These are phyloP conservation scores for Tinamus guttatus DNA, from an alignment of 2,113 vertebrate species.

Conservation along the genomic window DNA sequence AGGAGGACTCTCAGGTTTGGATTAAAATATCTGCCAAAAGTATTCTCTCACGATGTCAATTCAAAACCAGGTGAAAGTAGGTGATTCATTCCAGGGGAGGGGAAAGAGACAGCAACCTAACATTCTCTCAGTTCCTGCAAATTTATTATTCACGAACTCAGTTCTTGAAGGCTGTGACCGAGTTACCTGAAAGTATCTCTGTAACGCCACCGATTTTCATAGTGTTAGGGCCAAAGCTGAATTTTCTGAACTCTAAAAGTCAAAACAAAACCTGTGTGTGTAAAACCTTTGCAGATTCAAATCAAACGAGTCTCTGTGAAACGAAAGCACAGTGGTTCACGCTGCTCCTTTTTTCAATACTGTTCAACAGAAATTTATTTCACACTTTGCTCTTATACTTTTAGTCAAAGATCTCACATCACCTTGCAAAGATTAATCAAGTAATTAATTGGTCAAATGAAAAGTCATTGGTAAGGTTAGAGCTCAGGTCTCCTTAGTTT, in stretches of 20 bases:
- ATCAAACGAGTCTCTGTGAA: neutral
- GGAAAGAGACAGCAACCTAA: neutral
- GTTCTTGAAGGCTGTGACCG: neutral
- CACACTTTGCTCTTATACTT: neutral
- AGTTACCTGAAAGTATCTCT: neutral
- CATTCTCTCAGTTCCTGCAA: neutral
- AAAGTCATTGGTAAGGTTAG: neutral
- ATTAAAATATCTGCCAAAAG: slow-evolving; percentile 51
- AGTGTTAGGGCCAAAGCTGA: neutral
- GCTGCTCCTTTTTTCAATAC: neutral
- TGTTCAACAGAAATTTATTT: neutral
- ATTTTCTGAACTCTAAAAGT: neutral
- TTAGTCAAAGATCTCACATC: neutral
- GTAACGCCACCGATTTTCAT: neutral
- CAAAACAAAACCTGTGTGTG: neutral
- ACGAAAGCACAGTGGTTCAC: neutral
- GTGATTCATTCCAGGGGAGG: neutral
- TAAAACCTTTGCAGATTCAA: neutral
- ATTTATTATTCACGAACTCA: neutral
- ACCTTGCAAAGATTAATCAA: neutral
- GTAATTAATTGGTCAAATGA: slow-evolving; percentile 25
- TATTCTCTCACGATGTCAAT: slow-evolving; percentile 38
- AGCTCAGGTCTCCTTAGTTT: neutral
- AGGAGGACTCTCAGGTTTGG: neutral
- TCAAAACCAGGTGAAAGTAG: slow-evolving; percentile 32